These are phyloP conservation scores for Portunus trituberculatus DNA, from an alignment of 1,140 invertebrate species.

Conservation along the genomic window DNA sequence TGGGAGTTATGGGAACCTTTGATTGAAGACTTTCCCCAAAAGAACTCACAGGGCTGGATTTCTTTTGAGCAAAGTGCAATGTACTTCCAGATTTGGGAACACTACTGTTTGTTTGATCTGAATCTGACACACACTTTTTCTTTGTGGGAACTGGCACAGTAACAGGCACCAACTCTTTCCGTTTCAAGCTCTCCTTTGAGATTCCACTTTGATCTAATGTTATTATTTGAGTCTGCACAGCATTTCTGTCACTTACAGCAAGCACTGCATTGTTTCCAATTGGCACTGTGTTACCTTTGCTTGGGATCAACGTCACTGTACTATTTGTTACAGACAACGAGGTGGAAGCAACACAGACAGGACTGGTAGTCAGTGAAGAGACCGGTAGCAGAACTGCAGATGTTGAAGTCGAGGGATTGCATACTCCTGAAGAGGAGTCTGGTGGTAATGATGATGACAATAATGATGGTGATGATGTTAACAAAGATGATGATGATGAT, in stretches of 20 bases:
- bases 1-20: constrained; percentile 48
- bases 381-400: background rate
- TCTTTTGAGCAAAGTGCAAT: constrained; percentile 48
- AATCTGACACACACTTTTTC: constrained; percentile 61
- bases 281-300: constrained; percentile 52
- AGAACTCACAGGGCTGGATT: background rate
- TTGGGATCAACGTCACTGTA: constrained; percentile 61
- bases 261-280: constrained; percentile 56
- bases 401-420: background rate
- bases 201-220: constrained; percentile 54
- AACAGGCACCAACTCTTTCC: constrained; percentile 58
- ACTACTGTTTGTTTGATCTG: constrained; percentile 54
- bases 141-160: constrained; percentile 49
- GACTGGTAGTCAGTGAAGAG: background rate
- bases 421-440: background rate
- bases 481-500: background rate
- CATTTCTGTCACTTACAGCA: constrained; percentile 46
- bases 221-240: constrained; percentile 54
- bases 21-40: constrained; percentile 33
- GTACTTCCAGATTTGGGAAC: constrained; percentile 52
- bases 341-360: constrained; percentile 36
- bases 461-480: background rate
- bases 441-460: background rate
- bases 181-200: constrained; percentile 57
- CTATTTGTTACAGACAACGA: constrained; percentile 26